Base-by-base conservation (phyloP, 1,140 invertebrate species). In the Dinothrombium tinctorium region DNA sequence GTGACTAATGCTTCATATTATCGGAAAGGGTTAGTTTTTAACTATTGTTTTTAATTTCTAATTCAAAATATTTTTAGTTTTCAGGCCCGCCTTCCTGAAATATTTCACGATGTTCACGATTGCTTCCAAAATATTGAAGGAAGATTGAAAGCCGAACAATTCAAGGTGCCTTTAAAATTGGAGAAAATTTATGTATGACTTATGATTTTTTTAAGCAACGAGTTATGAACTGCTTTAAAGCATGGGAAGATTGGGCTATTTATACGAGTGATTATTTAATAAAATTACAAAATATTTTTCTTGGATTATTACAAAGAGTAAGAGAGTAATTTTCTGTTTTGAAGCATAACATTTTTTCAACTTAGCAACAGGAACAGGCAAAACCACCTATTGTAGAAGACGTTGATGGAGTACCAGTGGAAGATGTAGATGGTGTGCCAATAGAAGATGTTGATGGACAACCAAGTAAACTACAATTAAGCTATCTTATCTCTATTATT, bases 201-300 rank as follows among this genome's bases (percentile, higher is more conserved):
- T n/a, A 22, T 29, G 40, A 23, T 38, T 51, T n/a, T n/a, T n/a
- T n/a, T 23, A 55, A 65, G 62, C 74, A 86, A 49, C 69, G 90
- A 44, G 78, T 98, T n/a, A 77, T 89, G 64, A 69, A 73, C 52
- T 80, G 86, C 52, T 78, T 98, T 54, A 70, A 81, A 54, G 84
- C 87, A 2, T 98, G 92, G 90, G 86, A 94, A 60, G 94, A 99
- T 52, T 94, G 87, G 76, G 72, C 80, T 23, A 73, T 99, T 37
- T 99, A 98, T 64, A 80, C 89, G 0, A 76, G 77, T 50, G 87
- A 96, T 45, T 86, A 84, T 59, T 63, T 99, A 22, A 71, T 82
- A 35, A 75, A 73, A 55, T 60, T 94, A 29, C 82, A 89, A 55
- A 86, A 89, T 56, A 69, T 81, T 9, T 98, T 99, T 53, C 60